phyloP scores from a whole-genome alignment of 2,888 invertebrate genomes.

The Troides oblongomaculatus region DNA sequence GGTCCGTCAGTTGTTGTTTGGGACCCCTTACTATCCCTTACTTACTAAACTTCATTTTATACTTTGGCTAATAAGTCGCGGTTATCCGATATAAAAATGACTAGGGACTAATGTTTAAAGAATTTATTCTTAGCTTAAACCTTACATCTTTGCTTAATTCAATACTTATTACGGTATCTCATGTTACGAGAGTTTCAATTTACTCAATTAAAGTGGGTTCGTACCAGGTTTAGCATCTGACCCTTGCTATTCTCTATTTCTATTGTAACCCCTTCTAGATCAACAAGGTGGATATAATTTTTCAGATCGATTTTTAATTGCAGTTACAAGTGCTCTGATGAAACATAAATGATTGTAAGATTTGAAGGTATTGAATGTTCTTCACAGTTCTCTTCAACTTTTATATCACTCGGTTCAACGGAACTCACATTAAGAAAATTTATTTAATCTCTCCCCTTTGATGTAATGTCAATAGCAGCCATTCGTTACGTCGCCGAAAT shows the following conservation, averaged over 20 bases:
- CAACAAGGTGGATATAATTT: background rate
- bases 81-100: background rate
- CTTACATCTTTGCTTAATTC: background rate
- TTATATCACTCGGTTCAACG: background rate
- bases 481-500: slow-evolving; percentile 22
- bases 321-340: too few relatives aligned
- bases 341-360: too few relatives aligned
- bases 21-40: too few relatives aligned
- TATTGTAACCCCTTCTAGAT: background rate
- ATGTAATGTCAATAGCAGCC: slow-evolving; percentile 7
- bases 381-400: too few relatives aligned
- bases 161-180: background rate
- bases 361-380: too few relatives aligned
- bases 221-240: background rate
- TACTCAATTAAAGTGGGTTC: background rate
- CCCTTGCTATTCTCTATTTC: too few relatives aligned
- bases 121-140: background rate
- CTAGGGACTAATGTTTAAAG: background rate
- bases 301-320: too few relatives aligned
- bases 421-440: slow-evolving; percentile 9
- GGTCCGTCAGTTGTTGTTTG: too few relatives aligned
- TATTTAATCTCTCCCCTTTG: too few relatives aligned
- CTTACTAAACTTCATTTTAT: background rate
- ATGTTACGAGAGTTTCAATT: slow-evolving; percentile 1
- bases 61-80: background rate